A percentile compares a stretch with the other conserved stretches of the same genome.
Evolutionary conservation across 2,888 invertebrate species (phyloP).

Genomic region (Crematogaster levior): DNA sequence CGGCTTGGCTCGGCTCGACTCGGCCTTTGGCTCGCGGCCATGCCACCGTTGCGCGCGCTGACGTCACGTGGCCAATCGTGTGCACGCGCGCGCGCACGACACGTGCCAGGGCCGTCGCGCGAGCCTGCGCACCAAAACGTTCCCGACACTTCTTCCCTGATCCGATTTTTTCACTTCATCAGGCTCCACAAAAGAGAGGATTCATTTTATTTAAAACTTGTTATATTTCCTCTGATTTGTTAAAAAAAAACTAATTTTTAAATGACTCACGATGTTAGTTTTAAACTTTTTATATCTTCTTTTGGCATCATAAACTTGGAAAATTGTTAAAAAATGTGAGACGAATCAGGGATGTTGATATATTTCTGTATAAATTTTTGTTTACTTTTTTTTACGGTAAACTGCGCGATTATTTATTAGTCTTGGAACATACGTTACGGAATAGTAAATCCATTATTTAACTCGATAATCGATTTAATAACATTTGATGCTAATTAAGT

Average conservation of each 20-base stretch:
- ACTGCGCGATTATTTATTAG: too few relatives aligned
- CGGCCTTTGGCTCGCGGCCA: conserved; percentile 81
- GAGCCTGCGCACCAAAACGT: too few relatives aligned
- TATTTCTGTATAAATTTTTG: too few relatives aligned
- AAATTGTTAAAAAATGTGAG: not conserved
- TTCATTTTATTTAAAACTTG: not conserved
- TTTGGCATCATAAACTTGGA: not conserved
- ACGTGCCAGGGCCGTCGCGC: not conserved
- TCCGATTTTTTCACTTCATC: not conserved
- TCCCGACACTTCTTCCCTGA: not conserved
- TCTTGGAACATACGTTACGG: too few relatives aligned
- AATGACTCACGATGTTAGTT: not conserved
- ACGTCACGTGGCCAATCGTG: conserved; percentile 63
- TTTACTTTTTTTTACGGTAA: too few relatives aligned
- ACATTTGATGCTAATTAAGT: too few relatives aligned
- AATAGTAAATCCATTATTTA: too few relatives aligned
- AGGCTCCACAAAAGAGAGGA: too few relatives aligned
- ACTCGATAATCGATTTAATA: too few relatives aligned
- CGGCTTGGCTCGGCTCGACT: conserved; percentile 64
- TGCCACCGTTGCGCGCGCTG: conserved; percentile 64
- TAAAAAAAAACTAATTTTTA: not conserved
- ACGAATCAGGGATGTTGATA: too few relatives aligned
- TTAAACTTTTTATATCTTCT: not conserved
- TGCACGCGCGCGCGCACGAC: not conserved
- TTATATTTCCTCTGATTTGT: not conserved